Conservation (phyloP, 2,888 invertebrate species). For the Idaea biselata region DNA sequence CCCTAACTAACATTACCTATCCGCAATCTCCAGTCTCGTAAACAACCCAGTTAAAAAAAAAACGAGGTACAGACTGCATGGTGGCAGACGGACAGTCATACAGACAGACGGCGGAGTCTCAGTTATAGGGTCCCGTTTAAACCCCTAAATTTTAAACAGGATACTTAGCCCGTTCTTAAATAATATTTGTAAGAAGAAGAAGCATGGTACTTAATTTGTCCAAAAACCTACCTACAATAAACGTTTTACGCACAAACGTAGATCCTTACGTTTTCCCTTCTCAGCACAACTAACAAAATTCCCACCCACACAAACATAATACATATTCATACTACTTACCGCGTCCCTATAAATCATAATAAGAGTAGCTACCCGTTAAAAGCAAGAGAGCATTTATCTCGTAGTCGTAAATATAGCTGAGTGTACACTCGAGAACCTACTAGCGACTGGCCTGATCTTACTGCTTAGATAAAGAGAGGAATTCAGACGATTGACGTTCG, state of each 20-base stretch:
- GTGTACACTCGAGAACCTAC: constrained; percentile 1
- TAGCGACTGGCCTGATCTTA: neutral
- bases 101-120: no score
- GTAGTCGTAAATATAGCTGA: constrained; percentile 11
- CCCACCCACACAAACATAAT: neutral
- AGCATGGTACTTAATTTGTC: neutral
- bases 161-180: no score
- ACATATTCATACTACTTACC: constrained; percentile 2
- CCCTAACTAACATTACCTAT: no score
- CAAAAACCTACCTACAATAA: neutral
- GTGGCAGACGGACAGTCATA: no score
- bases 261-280: neutral
- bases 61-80: no score
- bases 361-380: constrained; percentile 11
- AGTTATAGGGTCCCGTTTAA: no score
- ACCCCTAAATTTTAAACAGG: no score
- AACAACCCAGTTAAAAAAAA: no score
- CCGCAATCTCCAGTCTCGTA: no score
- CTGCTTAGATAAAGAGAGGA: neutral
- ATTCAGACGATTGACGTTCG: neutral
- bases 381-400: constrained; percentile 16
- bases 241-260: neutral
- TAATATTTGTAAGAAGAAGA: no score
- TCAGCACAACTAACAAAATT: constrained; percentile 11
- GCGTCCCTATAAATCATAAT: constrained; percentile 18